These are phyloP conservation scores for Pharmacophagus antenor DNA, from an alignment of 2,888 invertebrate genomes.

Conservation along the genomic window DNA sequence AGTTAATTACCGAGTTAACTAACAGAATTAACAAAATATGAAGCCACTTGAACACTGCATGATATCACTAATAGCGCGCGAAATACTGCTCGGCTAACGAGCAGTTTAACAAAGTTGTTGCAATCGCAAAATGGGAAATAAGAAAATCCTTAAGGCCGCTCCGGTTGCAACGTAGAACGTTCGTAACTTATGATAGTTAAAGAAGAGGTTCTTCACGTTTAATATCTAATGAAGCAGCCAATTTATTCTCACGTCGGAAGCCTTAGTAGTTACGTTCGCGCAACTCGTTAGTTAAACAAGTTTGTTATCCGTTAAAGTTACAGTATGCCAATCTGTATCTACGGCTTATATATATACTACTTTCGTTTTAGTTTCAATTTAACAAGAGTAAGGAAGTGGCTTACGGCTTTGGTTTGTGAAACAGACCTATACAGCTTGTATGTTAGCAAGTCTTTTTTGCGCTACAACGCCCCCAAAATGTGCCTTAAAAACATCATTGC, in stretches of 20 bases:
- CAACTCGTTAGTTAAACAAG: slow-evolving; percentile 12
- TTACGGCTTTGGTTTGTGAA: too few relatives aligned
- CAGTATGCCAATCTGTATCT: background rate
- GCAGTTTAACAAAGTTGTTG: background rate
- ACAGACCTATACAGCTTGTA: too few relatives aligned
- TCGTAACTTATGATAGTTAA: slow-evolving; percentile 15
- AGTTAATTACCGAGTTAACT: background rate
- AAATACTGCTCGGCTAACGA: background rate
- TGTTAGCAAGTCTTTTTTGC: too few relatives aligned
- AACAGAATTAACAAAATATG: background rate
- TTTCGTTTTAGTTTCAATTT: background rate
- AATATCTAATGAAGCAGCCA: slow-evolving; percentile 13
- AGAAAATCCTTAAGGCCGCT: background rate
- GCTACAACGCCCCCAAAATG: too few relatives aligned
- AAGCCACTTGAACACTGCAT: background rate
- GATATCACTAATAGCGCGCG: background rate
- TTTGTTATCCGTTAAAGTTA: slow-evolving; percentile 18
- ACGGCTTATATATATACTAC: background rate
- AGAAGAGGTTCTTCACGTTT: slow-evolving; percentile 11
- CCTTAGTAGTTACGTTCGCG: background rate
- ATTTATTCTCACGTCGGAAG: slow-evolving; percentile 13
- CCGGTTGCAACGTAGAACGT: slow-evolving; percentile 2
- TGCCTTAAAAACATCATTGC: background rate
- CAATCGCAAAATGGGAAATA: background rate
- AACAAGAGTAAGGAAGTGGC: too few relatives aligned